phyloP scores from a whole-genome alignment of 2,113 vertebrate genomes.

The Damaliscus lunatus region DNA sequence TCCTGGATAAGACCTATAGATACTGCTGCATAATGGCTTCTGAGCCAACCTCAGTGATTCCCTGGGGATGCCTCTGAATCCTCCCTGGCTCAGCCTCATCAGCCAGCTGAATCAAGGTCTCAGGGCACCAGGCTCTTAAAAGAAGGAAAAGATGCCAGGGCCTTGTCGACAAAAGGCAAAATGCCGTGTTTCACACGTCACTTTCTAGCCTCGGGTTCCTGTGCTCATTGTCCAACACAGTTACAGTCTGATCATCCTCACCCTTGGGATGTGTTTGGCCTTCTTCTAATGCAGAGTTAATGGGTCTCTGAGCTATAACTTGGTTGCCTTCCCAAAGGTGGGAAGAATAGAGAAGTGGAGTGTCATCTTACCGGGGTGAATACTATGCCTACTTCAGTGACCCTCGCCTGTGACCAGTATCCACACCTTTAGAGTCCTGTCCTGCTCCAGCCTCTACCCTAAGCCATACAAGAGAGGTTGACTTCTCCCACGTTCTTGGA shows the following conservation, averaged over 20 bases:
- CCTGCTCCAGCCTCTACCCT: not conserved
- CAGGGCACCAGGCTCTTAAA: not conserved
- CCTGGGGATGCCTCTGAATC: not conserved
- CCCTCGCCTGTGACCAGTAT: not conserved
- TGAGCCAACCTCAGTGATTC: not conserved
- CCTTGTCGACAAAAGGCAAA: not conserved
- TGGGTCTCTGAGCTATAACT: not conserved
- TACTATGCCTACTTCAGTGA: not conserved
- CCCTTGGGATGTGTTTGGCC: not conserved
- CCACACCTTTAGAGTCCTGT: not conserved
- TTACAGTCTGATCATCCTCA: not conserved
- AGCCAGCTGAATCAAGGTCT: not conserved
- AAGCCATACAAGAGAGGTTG: not conserved
- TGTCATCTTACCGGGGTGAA: not conserved
- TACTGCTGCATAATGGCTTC: not conserved
- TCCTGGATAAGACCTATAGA: not conserved
- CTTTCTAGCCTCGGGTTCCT: not conserved
- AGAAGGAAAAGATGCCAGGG: not conserved
- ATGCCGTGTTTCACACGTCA: fast-evolving
- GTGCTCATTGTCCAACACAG: not conserved
- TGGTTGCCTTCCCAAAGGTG: not conserved
- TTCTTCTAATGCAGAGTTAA: not conserved
- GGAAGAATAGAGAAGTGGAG: fast-evolving
- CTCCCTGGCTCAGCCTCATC: not conserved
- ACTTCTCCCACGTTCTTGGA: not conserved